Conservation (phyloP, 2,888 invertebrate species). For the Dryobota labecula region DNA sequence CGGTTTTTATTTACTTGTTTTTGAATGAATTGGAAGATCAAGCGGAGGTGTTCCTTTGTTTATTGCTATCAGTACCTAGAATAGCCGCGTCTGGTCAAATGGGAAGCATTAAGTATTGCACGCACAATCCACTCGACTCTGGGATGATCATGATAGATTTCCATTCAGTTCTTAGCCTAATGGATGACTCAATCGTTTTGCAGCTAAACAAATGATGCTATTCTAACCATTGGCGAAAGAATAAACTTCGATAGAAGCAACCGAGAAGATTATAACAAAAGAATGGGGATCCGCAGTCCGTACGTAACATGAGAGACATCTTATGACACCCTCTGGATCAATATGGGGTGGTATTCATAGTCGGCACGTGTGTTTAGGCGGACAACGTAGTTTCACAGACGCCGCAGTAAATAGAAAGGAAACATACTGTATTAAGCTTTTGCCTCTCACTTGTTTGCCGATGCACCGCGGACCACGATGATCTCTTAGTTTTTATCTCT, state of each 20-base stretch:
- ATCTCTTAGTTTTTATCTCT: neutral
- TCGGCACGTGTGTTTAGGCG: constrained; percentile 45
- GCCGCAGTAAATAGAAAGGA: constrained; percentile 32
- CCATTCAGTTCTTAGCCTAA: neutral
- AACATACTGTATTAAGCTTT: neutral
- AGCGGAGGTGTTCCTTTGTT: constrained; percentile 2
- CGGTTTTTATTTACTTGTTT: too few species aligned
- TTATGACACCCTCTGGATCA: constrained; percentile 40
- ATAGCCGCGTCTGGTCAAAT: neutral
- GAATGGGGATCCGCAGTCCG: constrained; percentile 19
- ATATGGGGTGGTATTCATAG: constrained; percentile 48
- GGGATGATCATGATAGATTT: neutral
- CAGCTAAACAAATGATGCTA: neutral
- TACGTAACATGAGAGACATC: constrained; percentile 1
- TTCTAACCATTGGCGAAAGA: neutral
- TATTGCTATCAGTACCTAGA: constrained; percentile 1
- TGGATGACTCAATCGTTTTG: neutral
- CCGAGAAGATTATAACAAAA: constrained; percentile 23
- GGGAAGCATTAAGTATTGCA: neutral
- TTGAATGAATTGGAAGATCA: neutral
- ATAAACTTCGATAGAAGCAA: constrained; percentile 16
- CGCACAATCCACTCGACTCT: constrained; percentile 11
- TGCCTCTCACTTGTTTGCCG: neutral
- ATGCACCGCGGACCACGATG: neutral
- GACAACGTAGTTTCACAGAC: constrained; percentile 28